Base-by-base conservation (phyloP, 2,797 vertebrate species). In the Apodemus agrarius region DNA sequence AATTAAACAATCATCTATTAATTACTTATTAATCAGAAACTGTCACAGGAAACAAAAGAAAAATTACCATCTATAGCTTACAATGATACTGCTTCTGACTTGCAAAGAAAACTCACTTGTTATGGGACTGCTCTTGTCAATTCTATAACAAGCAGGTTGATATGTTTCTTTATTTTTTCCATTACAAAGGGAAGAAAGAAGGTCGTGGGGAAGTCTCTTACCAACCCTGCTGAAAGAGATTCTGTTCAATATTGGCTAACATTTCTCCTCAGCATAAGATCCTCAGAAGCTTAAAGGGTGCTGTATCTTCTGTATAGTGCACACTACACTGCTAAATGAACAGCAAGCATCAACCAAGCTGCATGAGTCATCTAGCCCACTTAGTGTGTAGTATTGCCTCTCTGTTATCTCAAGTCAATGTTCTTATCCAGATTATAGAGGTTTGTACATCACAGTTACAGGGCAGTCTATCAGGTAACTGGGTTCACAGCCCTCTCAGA, bases 381-480 rank as follows among this genome's bases (percentile, higher is more conserved):
- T 81, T 89, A 81, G 61, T 89, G 57, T 63, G 37, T 1, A 16
- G 52, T n/a, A 91, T 63, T 63, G 17, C 37, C 87, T 91, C 89
- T 81, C 74, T 34, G 89, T 78, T 63, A 63, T 21, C 78, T 90
- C 49, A 75, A 93, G 61, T 67, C 96, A 92, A 7, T 49, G 37
- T 86, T 92, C 59, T 95, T 83, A 21, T 81, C 89, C 85, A 93
- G 94, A 88, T 94, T 96, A 97, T 86, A 82, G 72, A 96, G 91
- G 91, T 95, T 81, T 97, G 95, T 74, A 40, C 6, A 65, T 96
- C 2, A 80, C 90, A 93, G 14, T 22, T 40, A 74, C 9, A 96
- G 79, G 63, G 0, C 24, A 80, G 91, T 92, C 96, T 97, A 96
- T 26, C 61, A 93, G 94, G 91, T 81, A 96, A 96, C 94, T 95